phyloP scores from a whole-genome alignment of 2,888 invertebrate genomes.

The Gymnocheta viridis region DNA sequence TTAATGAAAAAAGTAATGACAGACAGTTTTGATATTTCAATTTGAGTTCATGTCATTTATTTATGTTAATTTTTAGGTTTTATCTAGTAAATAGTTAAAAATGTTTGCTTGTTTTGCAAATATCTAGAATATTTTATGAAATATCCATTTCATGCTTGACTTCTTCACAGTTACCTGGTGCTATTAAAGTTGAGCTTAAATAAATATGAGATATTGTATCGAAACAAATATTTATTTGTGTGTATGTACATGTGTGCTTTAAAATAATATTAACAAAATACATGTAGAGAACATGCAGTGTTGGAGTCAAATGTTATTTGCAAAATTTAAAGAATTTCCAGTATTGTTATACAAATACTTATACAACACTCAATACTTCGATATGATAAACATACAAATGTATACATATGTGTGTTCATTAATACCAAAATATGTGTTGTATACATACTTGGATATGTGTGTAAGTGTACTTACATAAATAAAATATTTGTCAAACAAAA shows the following conservation, averaged over 20 bases:
- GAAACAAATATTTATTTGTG: conserved; percentile 5
- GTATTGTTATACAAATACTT: conserved; percentile 17
- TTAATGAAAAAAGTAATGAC: neutral
- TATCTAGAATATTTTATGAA: conserved; percentile 30
- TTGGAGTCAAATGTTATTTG: conserved; percentile 16
- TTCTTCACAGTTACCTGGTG: conserved; percentile 45
- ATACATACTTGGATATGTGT: too few relatives aligned
- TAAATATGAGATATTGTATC: conserved; percentile 32
- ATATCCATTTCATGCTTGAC: conserved; percentile 57
- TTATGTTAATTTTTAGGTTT: neutral
- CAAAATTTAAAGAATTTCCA: conserved; percentile 25
- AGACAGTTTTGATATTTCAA: conserved; percentile 12
- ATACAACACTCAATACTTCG: neutral
- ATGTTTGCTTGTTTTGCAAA: neutral
- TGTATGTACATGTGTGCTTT: neutral
- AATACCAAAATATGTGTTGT: neutral
- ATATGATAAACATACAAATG: neutral
- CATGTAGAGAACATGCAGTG: neutral
- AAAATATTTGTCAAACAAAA: conserved; percentile 32
- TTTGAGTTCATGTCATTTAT: conserved; percentile 2
- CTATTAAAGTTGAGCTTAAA: conserved; percentile 31
- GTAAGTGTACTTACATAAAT: conserved; percentile 12
- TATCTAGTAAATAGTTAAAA: neutral
- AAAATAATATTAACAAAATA: conserved; percentile 33
- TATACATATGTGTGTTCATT: neutral